Conservation (phyloP, 2,797 vertebrate genomes). For the Takifugu rubripes region DNA sequence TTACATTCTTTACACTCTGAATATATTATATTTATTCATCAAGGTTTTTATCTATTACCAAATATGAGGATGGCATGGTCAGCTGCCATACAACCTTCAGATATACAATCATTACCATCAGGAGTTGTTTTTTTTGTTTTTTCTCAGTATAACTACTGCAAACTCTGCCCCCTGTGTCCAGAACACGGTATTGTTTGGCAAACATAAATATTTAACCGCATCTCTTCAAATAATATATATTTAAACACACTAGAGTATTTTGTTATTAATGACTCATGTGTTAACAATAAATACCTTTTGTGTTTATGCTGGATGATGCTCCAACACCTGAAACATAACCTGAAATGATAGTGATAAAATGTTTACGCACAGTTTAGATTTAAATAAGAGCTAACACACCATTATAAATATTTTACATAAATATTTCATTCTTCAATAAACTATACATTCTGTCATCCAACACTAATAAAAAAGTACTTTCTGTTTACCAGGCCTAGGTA, state of each 20-base stretch:
- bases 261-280: not conserved
- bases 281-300: constrained; percentile 39
- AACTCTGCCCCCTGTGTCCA: not conserved
- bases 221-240: constrained; percentile 36
- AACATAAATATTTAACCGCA: constrained; percentile 6
- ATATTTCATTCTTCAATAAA: too few relatives aligned
- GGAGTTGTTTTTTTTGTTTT: not conserved
- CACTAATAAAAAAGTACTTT: not conserved
- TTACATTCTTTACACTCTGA: not conserved
- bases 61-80: constrained; percentile 38
- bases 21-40: not conserved
- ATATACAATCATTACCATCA: constrained; percentile 1
- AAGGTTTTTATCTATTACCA: constrained; percentile 49
- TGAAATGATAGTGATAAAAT: constrained; percentile 23
- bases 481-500: constrained; percentile 59
- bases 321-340: constrained; percentile 36
- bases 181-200: not conserved
- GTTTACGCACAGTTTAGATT: not conserved
- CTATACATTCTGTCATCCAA: not conserved
- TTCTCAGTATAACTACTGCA: not conserved
- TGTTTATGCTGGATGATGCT: constrained; percentile 30
- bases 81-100: constrained; percentile 51
- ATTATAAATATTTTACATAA: too few relatives aligned
- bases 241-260: not conserved
- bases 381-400: not conserved